Evolutionary conservation across 2,797 vertebrate species (phyloP).

Genomic region (Todus mexicanus): DNA sequence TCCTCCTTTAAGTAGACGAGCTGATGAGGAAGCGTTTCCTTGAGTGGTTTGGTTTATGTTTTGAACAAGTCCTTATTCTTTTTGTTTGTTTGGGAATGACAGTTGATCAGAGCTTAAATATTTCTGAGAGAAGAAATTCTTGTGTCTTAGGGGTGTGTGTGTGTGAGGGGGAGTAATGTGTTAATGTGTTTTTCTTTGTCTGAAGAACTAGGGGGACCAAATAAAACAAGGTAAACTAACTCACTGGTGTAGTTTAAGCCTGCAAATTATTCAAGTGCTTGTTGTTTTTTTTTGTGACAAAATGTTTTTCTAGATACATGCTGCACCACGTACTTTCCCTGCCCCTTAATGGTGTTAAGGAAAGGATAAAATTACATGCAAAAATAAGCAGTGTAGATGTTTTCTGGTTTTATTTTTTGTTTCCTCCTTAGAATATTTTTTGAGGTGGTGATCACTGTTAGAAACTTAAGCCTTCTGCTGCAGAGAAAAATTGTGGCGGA

Average conservation of each 20-base stretch:
- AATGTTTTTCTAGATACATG: not conserved
- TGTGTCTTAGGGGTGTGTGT: not conserved
- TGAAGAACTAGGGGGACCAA: not conserved
- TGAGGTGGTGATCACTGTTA: not conserved
- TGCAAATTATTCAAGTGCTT: not conserved
- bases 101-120: not conserved
- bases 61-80: not conserved
- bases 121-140: not conserved
- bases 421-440: not conserved
- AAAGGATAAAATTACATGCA: not conserved
- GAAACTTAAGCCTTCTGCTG: not conserved
- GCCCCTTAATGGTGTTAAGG: not conserved
- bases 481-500: not conserved
- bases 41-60: not conserved
- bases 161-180: not conserved
- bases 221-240: not conserved
- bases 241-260: not conserved
- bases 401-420: not conserved
- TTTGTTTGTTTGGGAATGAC: not conserved
- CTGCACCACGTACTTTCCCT: not conserved
- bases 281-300: not conserved
- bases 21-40: not conserved
- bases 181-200: not conserved
- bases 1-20: not conserved
- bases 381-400: not conserved